Conservation (phyloP, 2,113 vertebrate genomes). For the Plotosus lineatus region DNA sequence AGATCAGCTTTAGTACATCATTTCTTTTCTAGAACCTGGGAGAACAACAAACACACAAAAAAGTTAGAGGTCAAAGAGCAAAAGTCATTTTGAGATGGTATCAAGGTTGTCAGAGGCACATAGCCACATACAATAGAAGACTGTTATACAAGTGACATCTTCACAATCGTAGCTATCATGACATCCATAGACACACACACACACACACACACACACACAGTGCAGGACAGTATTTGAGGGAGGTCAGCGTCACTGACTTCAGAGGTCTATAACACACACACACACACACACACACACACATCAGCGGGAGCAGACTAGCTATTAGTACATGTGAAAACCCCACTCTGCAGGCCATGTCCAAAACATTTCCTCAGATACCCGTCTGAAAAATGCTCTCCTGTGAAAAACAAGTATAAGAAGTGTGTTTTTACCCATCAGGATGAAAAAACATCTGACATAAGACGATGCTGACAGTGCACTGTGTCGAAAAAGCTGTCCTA, state of each 20-base stretch:
- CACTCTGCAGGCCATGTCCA: conserved; percentile 63
- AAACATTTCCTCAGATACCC: conserved; percentile 63
- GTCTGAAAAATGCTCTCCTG: conserved; percentile 69
- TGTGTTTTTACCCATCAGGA: conserved; percentile 38
- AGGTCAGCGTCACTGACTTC: conserved; percentile 33
- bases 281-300: not conserved
- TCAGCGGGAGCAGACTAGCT: conserved; percentile 42
- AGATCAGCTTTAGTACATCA: not conserved
- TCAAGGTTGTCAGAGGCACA: conserved; percentile 31
- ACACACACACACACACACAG: not conserved
- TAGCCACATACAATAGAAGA: not conserved
- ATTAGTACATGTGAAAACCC: conserved; percentile 59
- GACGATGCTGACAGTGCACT: conserved; percentile 61
- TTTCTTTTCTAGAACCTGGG: not conserved
- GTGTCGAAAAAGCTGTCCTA: conserved; percentile 43
- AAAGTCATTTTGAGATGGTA: conserved; percentile 35
- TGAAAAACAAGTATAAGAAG: conserved; percentile 51
- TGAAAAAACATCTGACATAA: conserved; percentile 57
- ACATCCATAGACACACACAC: no score
- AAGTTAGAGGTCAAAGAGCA: conserved; percentile 14
- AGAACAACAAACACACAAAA: not conserved
- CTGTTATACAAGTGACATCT: not conserved
- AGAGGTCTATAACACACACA: conserved; percentile 20
- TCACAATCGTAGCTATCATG: conserved; percentile 18
- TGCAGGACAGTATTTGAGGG: conserved; percentile 27